phyloP scores from a whole-genome alignment of 2,113 vertebrate species.

The Progne subis region DNA sequence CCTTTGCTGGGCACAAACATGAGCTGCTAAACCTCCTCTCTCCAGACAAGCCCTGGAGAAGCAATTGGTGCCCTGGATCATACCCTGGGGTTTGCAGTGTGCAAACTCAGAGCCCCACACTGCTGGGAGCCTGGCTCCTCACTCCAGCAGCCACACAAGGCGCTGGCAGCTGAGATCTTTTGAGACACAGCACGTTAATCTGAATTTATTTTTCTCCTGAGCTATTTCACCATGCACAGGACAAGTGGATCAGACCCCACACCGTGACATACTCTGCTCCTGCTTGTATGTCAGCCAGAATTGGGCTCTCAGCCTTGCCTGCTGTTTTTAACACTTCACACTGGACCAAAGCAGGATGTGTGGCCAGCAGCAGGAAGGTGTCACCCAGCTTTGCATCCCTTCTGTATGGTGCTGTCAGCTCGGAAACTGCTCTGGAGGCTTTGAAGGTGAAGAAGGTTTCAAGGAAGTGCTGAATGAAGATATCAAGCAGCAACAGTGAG shows the following conservation, averaged over 20 bases:
- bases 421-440: neutral
- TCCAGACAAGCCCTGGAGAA: neutral
- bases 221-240: neutral
- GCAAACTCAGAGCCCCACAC: neutral
- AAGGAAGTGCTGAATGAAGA: neutral
- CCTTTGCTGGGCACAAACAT: neutral
- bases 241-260: neutral
- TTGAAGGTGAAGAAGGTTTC: neutral
- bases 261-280: neutral
- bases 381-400: neutral
- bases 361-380: neutral
- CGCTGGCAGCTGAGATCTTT: neutral
- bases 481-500: neutral
- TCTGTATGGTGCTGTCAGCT: neutral
- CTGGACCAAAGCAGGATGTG: neutral
- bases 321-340: neutral
- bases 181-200: neutral
- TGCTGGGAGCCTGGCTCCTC: neutral
- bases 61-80: neutral
- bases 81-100: rapidly evolving
- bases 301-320: neutral
- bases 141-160: neutral
- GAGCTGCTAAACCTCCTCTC: neutral
- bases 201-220: neutral
- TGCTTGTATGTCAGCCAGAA: neutral